phyloP scores from a whole-genome alignment of 1,140 invertebrate species.

The Aphelinus atriplicis region DNA sequence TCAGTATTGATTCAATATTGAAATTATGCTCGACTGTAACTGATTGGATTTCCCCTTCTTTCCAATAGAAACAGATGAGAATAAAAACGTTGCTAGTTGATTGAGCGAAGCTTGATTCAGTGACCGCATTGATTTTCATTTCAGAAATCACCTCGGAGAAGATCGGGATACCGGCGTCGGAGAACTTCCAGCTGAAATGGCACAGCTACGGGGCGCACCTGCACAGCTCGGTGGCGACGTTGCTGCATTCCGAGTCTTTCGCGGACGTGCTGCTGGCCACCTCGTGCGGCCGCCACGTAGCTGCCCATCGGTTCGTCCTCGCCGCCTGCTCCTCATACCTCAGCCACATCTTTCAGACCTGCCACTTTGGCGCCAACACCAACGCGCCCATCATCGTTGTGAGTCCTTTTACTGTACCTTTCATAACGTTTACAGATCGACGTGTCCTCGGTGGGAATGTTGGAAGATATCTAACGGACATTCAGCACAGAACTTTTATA shows the following conservation, averaged over 20 bases:
- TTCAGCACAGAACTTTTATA: no score
- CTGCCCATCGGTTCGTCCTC: conserved; percentile 86
- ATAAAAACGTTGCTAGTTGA: no score
- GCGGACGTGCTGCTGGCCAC: conserved; percentile 86
- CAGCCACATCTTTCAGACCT: conserved; percentile 67
- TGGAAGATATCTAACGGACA: no score
- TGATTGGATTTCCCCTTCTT: no score
- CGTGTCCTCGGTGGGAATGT: no score
- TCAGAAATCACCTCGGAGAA: conserved; percentile 50
- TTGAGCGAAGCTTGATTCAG: no score
- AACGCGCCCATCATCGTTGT: conserved; percentile 64
- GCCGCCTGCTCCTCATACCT: conserved; percentile 79
- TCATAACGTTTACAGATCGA: no score
- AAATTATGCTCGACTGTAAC: no score
- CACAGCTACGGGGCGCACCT: conserved; percentile 83
- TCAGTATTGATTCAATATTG: no score
- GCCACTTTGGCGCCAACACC: conserved; percentile 63
- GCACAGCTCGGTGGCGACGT: conserved; percentile 80
- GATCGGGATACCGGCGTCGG: conserved; percentile 68
- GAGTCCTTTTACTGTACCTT: conserved; percentile 31
- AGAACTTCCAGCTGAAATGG: conserved; percentile 89
- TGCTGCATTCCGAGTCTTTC: conserved; percentile 82
- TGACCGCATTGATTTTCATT: not conserved
- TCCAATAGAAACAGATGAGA: no score
- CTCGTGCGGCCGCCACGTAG: conserved; percentile 81